phyloP scores from a whole-genome alignment of 92 coral and sea anemone species.

The Porites cylindrica region DNA sequence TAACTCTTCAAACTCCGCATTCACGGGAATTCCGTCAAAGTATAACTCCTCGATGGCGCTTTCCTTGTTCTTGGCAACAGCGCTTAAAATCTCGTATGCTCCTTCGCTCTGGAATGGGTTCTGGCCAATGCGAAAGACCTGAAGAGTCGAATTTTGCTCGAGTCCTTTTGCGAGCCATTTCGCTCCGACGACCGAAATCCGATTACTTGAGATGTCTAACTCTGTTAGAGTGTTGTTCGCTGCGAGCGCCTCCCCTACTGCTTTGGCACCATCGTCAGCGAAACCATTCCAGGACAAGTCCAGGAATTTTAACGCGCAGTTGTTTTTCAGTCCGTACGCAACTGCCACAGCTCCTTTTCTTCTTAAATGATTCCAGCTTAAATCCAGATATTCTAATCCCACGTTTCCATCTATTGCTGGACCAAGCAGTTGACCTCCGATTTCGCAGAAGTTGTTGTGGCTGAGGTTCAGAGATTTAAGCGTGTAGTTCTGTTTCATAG shows the following conservation, averaged over 20 bases:
- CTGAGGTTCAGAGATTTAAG: slow-evolving; percentile 90
- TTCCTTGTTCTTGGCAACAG: slow-evolving; percentile 75
- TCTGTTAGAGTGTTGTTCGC: slow-evolving; percentile 82
- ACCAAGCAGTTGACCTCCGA: slow-evolving; percentile 91
- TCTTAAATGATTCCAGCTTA: slow-evolving; percentile 94
- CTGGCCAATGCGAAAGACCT: slow-evolving; percentile 78
- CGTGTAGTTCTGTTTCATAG: slow-evolving; percentile 90
- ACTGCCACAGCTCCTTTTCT: slow-evolving; percentile 88
- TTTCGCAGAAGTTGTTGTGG: slow-evolving; percentile 82
- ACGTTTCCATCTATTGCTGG: slow-evolving; percentile 94
- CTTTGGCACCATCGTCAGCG: slow-evolving; percentile 93
- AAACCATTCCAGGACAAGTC: slow-evolving; percentile 98
- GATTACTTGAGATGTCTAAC: slow-evolving; percentile 84
- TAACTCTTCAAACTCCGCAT: slow-evolving; percentile 81
- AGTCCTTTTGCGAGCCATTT: slow-evolving; percentile 76
- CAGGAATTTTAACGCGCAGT: slow-evolving; percentile 84
- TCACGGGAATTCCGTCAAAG: slow-evolving; percentile 92
- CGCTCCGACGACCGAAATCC: slow-evolving; percentile 84
- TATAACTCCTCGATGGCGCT: slow-evolving; percentile 85
- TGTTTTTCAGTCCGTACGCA: slow-evolving; percentile 78
- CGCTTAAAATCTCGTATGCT: slow-evolving; percentile 77
- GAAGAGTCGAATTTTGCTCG: slow-evolving; percentile 75
- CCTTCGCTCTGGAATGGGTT: slow-evolving; percentile 84
- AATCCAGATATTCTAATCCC: slow-evolving; percentile 88
- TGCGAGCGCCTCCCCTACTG: slow-evolving; percentile 79